phyloP scores from a whole-genome alignment of 1,140 invertebrate species.

The Caenorhabditis brenneri region DNA sequence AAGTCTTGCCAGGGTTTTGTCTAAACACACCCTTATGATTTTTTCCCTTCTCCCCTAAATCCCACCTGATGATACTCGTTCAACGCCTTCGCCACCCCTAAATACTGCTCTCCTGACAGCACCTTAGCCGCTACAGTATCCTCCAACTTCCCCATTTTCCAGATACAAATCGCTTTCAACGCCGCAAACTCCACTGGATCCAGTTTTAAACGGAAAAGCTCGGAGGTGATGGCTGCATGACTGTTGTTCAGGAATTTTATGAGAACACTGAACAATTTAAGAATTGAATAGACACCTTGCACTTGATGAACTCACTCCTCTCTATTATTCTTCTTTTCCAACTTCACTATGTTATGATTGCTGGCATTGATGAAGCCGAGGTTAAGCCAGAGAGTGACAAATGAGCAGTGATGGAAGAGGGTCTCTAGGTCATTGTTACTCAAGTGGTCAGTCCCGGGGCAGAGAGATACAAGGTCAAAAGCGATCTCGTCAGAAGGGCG shows the following conservation, averaged over 20 bases:
- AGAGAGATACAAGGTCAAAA: neutral
- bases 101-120: neutral
- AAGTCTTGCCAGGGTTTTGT: neutral
- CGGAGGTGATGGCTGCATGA: neutral
- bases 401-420: neutral
- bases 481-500: neutral
- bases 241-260: neutral
- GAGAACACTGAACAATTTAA: no score
- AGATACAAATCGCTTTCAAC: neutral
- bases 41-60: neutral
- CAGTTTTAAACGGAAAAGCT: neutral
- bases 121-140: neutral
- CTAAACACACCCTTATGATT: neutral
- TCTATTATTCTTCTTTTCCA: no score
- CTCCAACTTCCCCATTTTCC: neutral
- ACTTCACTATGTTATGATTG: neutral
- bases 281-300: no score
- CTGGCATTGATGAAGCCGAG: neutral
- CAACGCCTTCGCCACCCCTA: neutral
- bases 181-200: neutral
- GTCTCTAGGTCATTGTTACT: neutral
- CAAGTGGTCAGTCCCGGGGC: neutral
- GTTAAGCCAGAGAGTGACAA: neutral
- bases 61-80: neutral
- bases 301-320: no score